phyloP scores from a whole-genome alignment of 2,888 invertebrate species.

The Fragum fragum region DNA sequence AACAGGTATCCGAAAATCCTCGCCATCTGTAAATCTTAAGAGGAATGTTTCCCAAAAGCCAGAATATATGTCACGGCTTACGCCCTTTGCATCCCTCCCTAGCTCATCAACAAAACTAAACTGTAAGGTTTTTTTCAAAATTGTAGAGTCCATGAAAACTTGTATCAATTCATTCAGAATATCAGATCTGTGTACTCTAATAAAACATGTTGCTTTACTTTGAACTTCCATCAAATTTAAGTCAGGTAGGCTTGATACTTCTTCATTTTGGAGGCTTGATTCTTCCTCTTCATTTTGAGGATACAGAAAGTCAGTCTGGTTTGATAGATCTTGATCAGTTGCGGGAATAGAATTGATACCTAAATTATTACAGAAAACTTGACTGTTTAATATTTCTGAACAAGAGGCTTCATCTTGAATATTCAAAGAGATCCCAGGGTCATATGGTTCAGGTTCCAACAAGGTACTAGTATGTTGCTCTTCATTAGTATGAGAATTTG shows the following conservation, averaged over 20 bases:
- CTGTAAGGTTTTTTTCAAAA: constrained; percentile 10
- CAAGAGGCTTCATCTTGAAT: background rate
- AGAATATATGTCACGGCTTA: constrained; percentile 41
- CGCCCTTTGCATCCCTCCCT: constrained; percentile 40
- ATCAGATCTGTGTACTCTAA: constrained; percentile 1
- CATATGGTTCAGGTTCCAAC: background rate
- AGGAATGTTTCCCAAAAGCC: constrained; percentile 42
- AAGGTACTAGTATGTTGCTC: background rate
- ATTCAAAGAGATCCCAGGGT: background rate
- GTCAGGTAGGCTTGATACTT: background rate
- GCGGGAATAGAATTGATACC: background rate
- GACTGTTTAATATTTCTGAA: background rate
- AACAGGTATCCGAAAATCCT: constrained; percentile 36
- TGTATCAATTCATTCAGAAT: constrained; percentile 16
- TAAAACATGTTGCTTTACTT: background rate
- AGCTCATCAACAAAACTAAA: constrained; percentile 35
- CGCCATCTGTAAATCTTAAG: constrained; percentile 36
- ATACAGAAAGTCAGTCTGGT: background rate
- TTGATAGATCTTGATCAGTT: background rate
- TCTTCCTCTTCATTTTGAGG: background rate
- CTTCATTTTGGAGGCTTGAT: background rate
- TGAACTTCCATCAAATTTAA: background rate
- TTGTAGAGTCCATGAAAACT: constrained; percentile 24
- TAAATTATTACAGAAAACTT: background rate
- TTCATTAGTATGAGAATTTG: background rate